These are phyloP conservation scores for Nestor notabilis DNA, from an alignment of 2,113 vertebrate genomes.

Conservation along the genomic window DNA sequence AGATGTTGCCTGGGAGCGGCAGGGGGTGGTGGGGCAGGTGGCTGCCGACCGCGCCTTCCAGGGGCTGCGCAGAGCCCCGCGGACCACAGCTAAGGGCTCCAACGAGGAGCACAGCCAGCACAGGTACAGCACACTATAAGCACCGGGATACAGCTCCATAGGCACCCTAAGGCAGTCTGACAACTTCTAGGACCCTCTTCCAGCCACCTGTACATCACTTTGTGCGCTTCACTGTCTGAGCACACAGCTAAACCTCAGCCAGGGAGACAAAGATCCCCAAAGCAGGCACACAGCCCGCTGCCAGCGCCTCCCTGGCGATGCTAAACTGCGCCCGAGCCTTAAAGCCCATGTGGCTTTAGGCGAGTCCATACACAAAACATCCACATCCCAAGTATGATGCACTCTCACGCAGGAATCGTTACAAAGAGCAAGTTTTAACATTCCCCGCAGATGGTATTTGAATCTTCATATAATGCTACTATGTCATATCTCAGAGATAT, in stretches of 20 bases:
- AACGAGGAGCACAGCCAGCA: background rate
- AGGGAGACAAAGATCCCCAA: background rate
- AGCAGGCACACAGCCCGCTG: background rate
- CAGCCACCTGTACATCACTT: background rate
- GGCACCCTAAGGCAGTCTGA: background rate
- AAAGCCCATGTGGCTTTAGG: background rate
- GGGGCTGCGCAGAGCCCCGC: background rate
- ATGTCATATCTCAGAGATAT: background rate
- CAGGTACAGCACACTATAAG: fast-evolving
- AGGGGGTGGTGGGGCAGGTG: background rate
- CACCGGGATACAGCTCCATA: background rate
- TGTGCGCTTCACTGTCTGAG: fast-evolving
- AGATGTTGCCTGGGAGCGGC: background rate
- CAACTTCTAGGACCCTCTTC: background rate
- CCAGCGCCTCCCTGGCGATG: background rate
- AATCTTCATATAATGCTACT: background rate
- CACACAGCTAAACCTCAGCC: background rate
- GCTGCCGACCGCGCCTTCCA: background rate
- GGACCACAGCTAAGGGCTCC: background rate
- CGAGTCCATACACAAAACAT: background rate
- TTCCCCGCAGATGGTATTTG: background rate
- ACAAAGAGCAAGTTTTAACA: background rate
- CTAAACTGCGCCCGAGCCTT: background rate
- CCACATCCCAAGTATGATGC: background rate
- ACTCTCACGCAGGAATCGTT: fast-evolving